Evolutionary conservation across 2,797 vertebrate genomes (phyloP), one percentile per base, ranked within the genome.

Genomic region (Smutsia temminckii): DNA sequence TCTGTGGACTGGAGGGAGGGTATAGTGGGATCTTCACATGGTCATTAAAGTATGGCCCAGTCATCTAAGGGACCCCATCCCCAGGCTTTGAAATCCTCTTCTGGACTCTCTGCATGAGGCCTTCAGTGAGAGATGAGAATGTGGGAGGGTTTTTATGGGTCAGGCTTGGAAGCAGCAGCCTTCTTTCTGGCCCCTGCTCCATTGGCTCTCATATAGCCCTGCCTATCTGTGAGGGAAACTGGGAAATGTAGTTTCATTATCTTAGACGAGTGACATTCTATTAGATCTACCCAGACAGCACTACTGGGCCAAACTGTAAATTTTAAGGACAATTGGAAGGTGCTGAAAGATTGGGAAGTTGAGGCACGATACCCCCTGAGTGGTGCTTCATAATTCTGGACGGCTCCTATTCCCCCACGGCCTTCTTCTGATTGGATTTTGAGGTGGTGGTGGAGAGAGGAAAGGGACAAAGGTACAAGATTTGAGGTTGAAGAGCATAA

Each of bases 401-500:
- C 89, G n/a, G 32, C 94, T 83, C 18, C 12, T 49, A 1, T 17
- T 95, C 32, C 64, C 64, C 57, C 34, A 34, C 91, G 93, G 57
- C 63, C 59, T 51, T 68, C 57, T 81, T 2, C 46, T 95, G 75
- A 74, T 94, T 23, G 9, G 29, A 32, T 96, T 95, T 96, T 81
- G 53, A 85, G 18, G 32, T 86, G 55, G 40, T 72, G 46, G 11
- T 42, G 5, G 86, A 83, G 66, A 86, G 20, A 96, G 72, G 29
- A 93, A 1, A 74, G 2, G 86, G 34, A 91, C 25, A 95, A 83
- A 53, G 69, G 55, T 59, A 27, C 2, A 64, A 80, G 46, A 83
- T 69, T 87, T 51, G 5, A 74, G 88, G 66, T 34, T 85, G 64
- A 72, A 85, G 95, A 96, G 57, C 32, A 13, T 79, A 97, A 96